Conservation (phyloP, 1,140 invertebrate species). For the Meloidogyne floridensis region DNA sequence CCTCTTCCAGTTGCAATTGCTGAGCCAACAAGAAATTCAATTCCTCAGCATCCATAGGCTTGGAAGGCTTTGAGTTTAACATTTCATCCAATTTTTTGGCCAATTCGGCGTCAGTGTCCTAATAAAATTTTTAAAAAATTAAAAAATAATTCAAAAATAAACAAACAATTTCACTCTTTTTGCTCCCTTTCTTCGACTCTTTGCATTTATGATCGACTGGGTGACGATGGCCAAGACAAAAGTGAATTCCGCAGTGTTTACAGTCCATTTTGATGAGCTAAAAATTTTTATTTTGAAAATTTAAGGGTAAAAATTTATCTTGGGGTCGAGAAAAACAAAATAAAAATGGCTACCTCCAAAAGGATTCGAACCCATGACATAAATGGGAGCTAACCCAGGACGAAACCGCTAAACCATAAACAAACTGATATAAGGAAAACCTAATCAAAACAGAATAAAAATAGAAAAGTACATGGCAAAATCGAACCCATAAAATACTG, state of each 20-base stretch:
- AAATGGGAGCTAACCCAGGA: too few relatives aligned
- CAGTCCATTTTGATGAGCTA: constrained; percentile 20
- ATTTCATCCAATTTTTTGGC: neutral
- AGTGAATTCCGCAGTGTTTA: constrained; percentile 10
- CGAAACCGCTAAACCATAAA: too few relatives aligned
- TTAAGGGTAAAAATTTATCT: too few relatives aligned
- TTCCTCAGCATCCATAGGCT: neutral
- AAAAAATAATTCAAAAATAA: neutral
- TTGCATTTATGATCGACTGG: constrained; percentile 18
- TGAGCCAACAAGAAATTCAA: constrained; percentile 20
- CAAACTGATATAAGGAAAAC: too few relatives aligned
- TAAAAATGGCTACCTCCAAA: too few relatives aligned
- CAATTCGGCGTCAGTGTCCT: neutral
- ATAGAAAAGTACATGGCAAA: too few relatives aligned
- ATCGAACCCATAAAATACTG: too few relatives aligned
- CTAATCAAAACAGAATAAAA: too few relatives aligned
- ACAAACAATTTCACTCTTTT: constrained; percentile 6
- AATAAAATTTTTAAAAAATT: neutral
- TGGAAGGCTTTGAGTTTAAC: neutral
- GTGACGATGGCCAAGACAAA: constrained; percentile 26
- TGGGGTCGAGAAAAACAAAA: too few relatives aligned
- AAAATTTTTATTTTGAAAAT: neutral
- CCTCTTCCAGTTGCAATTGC: constrained; percentile 26
- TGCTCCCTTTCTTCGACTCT: neutral
- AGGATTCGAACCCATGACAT: too few relatives aligned